Conservation (phyloP, 2,888 invertebrate species). For the Syrphus vitripennis region DNA sequence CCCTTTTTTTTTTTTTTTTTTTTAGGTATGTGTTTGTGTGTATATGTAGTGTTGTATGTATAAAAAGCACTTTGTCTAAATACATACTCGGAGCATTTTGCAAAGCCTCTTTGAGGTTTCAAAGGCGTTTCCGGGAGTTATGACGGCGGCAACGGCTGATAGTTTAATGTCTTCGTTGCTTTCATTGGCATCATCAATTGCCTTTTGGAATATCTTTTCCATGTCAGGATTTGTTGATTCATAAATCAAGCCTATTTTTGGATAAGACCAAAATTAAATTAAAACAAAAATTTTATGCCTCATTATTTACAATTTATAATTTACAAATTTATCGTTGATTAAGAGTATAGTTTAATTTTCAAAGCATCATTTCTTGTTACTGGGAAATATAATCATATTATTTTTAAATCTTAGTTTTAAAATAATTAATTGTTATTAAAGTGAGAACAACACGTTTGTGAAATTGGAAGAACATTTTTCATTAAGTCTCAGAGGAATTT, state of each 20-base stretch:
- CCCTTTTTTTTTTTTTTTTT: slow-evolving; percentile 18
- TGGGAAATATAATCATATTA: no score
- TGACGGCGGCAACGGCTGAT: slow-evolving; percentile 77
- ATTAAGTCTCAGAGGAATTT: no score
- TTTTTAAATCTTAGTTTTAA: no score
- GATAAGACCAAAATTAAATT: not conserved
- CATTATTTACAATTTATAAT: no score
- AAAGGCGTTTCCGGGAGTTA: slow-evolving; percentile 83
- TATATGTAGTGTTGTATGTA: not conserved
- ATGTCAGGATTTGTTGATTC: slow-evolving; percentile 76
- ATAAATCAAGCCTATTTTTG: slow-evolving; percentile 77
- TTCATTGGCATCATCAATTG: slow-evolving; percentile 77
- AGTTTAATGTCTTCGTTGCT: slow-evolving; percentile 75
- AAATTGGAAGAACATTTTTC: no score
- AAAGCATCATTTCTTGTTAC: no score
- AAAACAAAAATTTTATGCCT: no score
- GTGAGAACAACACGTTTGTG: no score
- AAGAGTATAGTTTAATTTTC: no score
- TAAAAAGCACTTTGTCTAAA: slow-evolving; percentile 17
- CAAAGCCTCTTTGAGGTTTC: slow-evolving; percentile 83
- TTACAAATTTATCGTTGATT: no score
- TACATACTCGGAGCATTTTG: slow-evolving; percentile 82
- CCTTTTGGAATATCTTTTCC: slow-evolving; percentile 78
- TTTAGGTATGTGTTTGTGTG: no score
- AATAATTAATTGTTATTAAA: no score